Evolutionary conservation across 2,888 invertebrate species (phyloP).

Genomic region (Xestia rhomboidea): DNA sequence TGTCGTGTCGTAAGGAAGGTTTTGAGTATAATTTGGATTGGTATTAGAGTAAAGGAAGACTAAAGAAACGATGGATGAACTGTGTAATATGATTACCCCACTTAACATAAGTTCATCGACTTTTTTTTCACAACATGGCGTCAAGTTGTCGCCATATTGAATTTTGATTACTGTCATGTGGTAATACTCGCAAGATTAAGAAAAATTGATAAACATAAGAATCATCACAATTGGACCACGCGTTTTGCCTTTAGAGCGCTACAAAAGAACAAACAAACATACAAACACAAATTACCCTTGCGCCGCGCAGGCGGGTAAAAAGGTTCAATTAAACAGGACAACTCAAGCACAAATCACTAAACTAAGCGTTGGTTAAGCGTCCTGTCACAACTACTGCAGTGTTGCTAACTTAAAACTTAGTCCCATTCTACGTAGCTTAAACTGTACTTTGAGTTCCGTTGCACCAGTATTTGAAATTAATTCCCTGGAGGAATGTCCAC

Average conservation of each 20-base stretch:
- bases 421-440: conserved; percentile 50
- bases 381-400: conserved; percentile 55
- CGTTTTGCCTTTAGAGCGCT: not conserved
- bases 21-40: too few relatives aligned
- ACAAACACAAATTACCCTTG: not conserved
- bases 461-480: conserved; percentile 55
- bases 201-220: not conserved
- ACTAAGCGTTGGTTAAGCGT: conserved; percentile 48
- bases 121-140: too few relatives aligned
- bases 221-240: not conserved
- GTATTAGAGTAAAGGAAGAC: too few relatives aligned
- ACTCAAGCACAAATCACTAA: conserved; percentile 42
- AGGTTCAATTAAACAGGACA: conserved; percentile 1
- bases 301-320: not conserved
- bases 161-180: not conserved
- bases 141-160: too few relatives aligned
- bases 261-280: not conserved
- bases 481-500: conserved; percentile 40
- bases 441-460: conserved; percentile 48
- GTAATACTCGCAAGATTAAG: not conserved
- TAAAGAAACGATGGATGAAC: too few relatives aligned
- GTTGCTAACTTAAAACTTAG: conserved; percentile 56
- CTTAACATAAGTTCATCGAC: too few relatives aligned
- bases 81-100: too few relatives aligned
- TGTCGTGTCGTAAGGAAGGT: too few relatives aligned